These are phyloP conservation scores for Escarpia spicata DNA, from an alignment of 2,888 invertebrate species.

Conservation along the genomic window DNA sequence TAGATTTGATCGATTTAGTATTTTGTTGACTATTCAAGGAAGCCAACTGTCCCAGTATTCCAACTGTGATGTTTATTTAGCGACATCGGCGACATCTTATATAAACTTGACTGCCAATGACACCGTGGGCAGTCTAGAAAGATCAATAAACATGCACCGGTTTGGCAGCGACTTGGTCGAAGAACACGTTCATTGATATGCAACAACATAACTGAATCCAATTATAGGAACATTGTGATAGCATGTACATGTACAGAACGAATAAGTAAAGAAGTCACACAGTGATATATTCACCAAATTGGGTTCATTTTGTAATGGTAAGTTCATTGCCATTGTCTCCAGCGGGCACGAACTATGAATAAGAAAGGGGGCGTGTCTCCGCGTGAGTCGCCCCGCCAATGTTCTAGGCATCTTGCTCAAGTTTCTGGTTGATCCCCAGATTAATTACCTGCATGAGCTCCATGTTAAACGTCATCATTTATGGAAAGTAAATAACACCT, in stretches of 20 bases:
- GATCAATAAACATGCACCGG: background rate
- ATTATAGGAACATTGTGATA: conserved; percentile 10
- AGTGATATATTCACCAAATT: background rate
- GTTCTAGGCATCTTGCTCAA: no score
- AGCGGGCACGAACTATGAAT: background rate
- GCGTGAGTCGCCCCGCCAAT: no score
- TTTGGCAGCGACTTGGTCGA: background rate
- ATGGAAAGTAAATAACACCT: no score
- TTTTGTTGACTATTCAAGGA: background rate
- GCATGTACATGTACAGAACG: background rate
- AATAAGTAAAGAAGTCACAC: conserved; percentile 12
- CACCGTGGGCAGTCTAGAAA: background rate
- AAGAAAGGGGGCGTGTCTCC: background rate
- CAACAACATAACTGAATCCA: background rate
- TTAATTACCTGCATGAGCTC: no score
- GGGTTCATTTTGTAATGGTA: background rate
- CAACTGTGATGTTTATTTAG: background rate
- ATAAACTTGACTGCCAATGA: background rate
- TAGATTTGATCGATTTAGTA: background rate
- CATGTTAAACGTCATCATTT: no score
- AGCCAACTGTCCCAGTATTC: background rate
- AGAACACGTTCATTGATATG: background rate
- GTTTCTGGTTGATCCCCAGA: no score
- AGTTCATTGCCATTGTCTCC: background rate
- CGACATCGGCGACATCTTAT: background rate